Evolutionary conservation across 2,888 invertebrate genomes (phyloP), one percentile per base, ranked within the genome.

Genomic region (Phengaris arion): DNA sequence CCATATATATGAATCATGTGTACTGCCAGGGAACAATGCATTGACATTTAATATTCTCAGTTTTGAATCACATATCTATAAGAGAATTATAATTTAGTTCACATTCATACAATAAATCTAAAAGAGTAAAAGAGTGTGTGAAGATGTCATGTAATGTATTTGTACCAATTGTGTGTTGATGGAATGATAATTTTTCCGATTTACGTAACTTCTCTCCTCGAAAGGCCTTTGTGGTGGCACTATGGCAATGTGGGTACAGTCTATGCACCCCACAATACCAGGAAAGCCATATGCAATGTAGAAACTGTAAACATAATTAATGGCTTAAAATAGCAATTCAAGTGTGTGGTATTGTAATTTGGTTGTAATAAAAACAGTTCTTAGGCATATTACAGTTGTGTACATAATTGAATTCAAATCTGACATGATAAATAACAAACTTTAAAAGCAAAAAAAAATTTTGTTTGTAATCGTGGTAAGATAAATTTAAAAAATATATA

Each of bases 161-260:
- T 55, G 1, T 22, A 35, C 35, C 35, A 35, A 35, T 35, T 35
- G 35, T 35, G 55, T 55, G 55, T 55, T 55, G n/a, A 55, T n/a
- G 6, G 55, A 55, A 15, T 55, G 55, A 55, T 55, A 55, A n/a
- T 55, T 55, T n/a, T 55, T 55, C 2, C 55, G 55, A 55, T 55
- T 55, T 55, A 55, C 55, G 5, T 55, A 55, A n/a, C 55, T 55
- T n/a, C 55, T 55, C n/a, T 55, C 55, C 55, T 15, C 55, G n/a
- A 55, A 55, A 55, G 55, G n/a, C 55, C 55, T 55, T 55, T 55
- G 55, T 55, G 55, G 55, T 55, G 55, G 55, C 55, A 55, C 55
- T n/a, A 55, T 55, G n/a, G 55, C 55, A 55, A 55, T 55, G n/a
- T 55, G 7, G n/a, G 55, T 55, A 55, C 55, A 55, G n/a, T n/a